Evolutionary conservation across 2,888 invertebrate genomes (phyloP).

Genomic region (Brachyopa scutellaris): DNA sequence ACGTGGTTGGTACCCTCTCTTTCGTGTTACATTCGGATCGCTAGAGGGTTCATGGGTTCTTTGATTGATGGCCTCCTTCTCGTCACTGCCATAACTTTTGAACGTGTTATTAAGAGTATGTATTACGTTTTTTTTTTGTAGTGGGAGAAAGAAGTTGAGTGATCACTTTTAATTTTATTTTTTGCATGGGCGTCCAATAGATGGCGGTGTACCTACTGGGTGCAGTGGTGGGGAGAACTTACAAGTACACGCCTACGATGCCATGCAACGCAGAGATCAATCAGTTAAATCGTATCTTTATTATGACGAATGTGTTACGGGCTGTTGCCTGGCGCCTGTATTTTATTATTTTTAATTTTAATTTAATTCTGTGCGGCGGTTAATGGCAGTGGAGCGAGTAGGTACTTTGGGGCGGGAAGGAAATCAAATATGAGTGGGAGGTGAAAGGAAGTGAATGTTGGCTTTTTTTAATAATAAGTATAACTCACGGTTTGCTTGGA

Average conservation of each 20-base stretch:
- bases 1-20: conserved; percentile 7
- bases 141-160: conserved; percentile 20
- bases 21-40: conserved; percentile 11
- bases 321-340: conserved; percentile 38
- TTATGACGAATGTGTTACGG: conserved; percentile 51
- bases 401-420: no score
- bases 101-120: conserved; percentile 61
- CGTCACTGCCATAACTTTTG: conserved; percentile 70
- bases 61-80: conserved; percentile 71
- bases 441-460: no score
- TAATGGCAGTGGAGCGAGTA: no score
- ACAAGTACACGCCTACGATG: conserved; percentile 62
- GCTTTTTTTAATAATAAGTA: no score
- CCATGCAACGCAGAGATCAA: conserved; percentile 46
- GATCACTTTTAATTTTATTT: conserved; percentile 13
- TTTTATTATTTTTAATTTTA: no score
- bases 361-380: no score
- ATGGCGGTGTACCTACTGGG: conserved; percentile 21
- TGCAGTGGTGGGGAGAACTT: conserved; percentile 38
- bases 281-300: conserved; percentile 30
- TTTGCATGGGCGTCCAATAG: conserved; percentile 54
- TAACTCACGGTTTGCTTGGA: no score
- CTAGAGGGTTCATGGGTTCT: conserved; percentile 54
- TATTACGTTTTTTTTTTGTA: not conserved
- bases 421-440: no score